Base-by-base conservation (phyloP, 2,888 invertebrate genomes). In the Meloe dianella region DNA sequence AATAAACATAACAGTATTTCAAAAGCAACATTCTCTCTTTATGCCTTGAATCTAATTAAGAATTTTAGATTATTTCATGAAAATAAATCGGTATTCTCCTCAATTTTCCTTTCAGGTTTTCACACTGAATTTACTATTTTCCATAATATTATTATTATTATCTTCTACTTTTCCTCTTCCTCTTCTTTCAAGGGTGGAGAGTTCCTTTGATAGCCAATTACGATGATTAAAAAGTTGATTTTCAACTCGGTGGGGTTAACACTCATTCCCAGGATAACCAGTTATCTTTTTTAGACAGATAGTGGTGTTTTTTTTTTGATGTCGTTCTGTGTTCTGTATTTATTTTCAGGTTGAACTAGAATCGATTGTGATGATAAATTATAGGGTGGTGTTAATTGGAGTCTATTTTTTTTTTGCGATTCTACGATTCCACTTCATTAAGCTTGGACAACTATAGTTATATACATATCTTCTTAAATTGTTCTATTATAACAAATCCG, bases 1-100 rank as follows among this genome's bases (percentile, higher is more conserved):
- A 80, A 81, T 81, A 82, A 81, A 81, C 81, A 80, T 80, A 77
- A 78, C 78, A 77, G 78, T 76, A 77, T 78, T 80, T 78, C 79
- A 77, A 75, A 47, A 79, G 74, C 73, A n/a, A 47, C 20, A 20
- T 20, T 47, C 47, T 47, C 20, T 47, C 47, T 47, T 2, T 20
- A 20, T 47, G 20, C 20, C 76, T 78, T 74, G 75, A 79, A 80
- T 79, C 78, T 79, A 80, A 81, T 80, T 80, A 81, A 77, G 79
- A 77, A 78, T 77, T 75, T 75, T 73, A 72, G 73, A 75, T 77
- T 75, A 74, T 75, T 76, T 74, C 72, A 68, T 71, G 73, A 75
- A 77, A 74, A 77, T 76, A 75, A 77, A 76, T 76, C 74, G 74
- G 41, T 74, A 71, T 73, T 73, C 72, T 65, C 63, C 54, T 62